Base-by-base conservation (phyloP, 1,140 invertebrate species). In the Nylanderia fulva region DNA sequence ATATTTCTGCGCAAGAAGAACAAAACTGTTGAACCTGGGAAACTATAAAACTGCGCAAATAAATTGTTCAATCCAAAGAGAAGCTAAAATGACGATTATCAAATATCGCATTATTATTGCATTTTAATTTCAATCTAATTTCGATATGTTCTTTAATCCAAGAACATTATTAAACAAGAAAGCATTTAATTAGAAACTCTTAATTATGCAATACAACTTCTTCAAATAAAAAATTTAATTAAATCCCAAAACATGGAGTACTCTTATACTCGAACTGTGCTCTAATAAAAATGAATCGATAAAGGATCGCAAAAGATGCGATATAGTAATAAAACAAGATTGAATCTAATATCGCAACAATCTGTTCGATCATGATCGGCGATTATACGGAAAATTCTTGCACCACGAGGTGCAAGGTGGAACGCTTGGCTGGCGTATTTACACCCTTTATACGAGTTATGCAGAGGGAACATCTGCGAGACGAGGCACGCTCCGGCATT, bases 381-480 rank as follows among this genome's bases (percentile, higher is more conserved):
- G 64, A 2, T 80, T 80, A 71, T 42, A 52, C 9, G 52, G 45
- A 69, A 80, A 80, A 56, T 82, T 52, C 52, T 48, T 48, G 27
- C 24, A 39, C 7, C 36, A n/a, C 36, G 66, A 42, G 33, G 33
- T 56, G 39, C 64, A 56, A 29, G 66, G 9, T 29, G 36, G 52
- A 72, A 82, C 33, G 68, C 39, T 27, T 39, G 77, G 36, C 48
- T 80, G 77, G 52, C 33, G 39, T 71, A 80, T 80, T 80, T 80
- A 71, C 77, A 58, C 52, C 77, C 21, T 33, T 71, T 58, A 29
- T 5, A 56, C 45, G 61, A 64, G 76, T 39, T 42, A 79, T 54
- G 36, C 45, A 13, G 48, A 56, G 64, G 77, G 36, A 80, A 71
- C 77, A 80, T 80, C 77, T 80, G 77, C 42, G 52, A 71, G 52